phyloP scores from a whole-genome alignment of 2,113 vertebrate species.

The Syrrhaptes paradoxus region DNA sequence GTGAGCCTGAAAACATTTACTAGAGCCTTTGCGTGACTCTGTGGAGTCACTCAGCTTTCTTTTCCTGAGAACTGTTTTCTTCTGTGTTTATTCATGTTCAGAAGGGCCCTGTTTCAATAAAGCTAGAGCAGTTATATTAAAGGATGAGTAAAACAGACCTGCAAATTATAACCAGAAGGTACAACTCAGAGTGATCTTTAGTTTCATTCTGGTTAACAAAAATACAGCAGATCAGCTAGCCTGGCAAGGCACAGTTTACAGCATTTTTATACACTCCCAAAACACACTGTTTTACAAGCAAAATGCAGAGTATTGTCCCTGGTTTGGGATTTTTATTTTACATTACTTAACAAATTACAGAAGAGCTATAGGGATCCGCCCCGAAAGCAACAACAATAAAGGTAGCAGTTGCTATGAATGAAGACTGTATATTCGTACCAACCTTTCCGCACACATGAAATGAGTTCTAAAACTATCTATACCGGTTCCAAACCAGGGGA shows the following conservation, averaged over 20 bases:
- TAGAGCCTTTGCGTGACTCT: not conserved
- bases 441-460: not conserved
- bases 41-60: not conserved
- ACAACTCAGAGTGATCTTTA: conserved; percentile 2
- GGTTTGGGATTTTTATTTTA: not conserved
- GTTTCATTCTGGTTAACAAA: conserved; percentile 21
- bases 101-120: not conserved
- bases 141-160: not conserved
- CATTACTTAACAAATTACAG: not conserved
- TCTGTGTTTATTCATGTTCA: not conserved
- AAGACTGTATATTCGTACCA: not conserved
- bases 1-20: not conserved
- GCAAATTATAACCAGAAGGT: not conserved
- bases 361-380: not conserved
- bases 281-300: not conserved
- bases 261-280: not conserved
- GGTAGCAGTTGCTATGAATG: not conserved
- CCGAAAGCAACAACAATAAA: not conserved
- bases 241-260: not conserved
- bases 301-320: not conserved
- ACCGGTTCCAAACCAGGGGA: not conserved
- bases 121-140: not conserved
- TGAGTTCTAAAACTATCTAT: not conserved
- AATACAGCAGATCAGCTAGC: not conserved
- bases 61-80: not conserved